phyloP scores from a whole-genome alignment of 2,888 invertebrate genomes.

The Rosalia funebris region DNA sequence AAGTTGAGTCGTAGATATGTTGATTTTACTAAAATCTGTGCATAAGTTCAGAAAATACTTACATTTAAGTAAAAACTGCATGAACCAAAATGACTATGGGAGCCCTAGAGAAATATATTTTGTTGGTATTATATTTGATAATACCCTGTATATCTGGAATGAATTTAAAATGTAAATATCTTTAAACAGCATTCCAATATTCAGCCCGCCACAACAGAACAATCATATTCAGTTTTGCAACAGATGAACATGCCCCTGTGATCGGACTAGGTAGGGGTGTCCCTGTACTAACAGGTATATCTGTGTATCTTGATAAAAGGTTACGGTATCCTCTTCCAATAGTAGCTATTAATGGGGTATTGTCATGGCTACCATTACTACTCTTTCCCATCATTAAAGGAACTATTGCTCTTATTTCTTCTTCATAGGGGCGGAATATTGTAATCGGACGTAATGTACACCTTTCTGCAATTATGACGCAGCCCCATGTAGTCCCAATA shows the following conservation, averaged over 20 bases:
- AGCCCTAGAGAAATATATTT: not conserved
- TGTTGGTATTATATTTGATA: conserved; percentile 1
- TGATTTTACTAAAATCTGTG: no score
- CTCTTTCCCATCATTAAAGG: conserved; percentile 64
- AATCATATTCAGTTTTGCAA: conserved; percentile 66
- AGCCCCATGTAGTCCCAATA: conserved; percentile 95
- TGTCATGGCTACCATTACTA: conserved; percentile 62
- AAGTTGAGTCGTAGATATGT: no score
- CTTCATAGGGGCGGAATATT: conserved; percentile 91
- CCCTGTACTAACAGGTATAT: conserved; percentile 63
- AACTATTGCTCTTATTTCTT: conserved; percentile 76
- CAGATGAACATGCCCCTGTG: conserved; percentile 40
- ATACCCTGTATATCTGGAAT: conserved; percentile 13
- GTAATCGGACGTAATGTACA: conserved; percentile 84
- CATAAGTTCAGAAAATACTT: no score
- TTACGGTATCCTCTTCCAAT: conserved; percentile 88
- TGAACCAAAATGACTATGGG: no score
- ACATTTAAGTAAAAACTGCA: not conserved
- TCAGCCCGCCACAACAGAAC: conserved; percentile 79
- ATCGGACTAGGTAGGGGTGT: conserved; percentile 60
- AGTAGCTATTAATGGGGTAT: conserved; percentile 73
- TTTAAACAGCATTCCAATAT: conserved; percentile 70
- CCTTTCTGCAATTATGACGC: conserved; percentile 89
- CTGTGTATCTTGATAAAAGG: conserved; percentile 73
- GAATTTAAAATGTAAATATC: not conserved